Conservation (phyloP, 2,113 vertebrate species). For the Saiga tatarica region DNA sequence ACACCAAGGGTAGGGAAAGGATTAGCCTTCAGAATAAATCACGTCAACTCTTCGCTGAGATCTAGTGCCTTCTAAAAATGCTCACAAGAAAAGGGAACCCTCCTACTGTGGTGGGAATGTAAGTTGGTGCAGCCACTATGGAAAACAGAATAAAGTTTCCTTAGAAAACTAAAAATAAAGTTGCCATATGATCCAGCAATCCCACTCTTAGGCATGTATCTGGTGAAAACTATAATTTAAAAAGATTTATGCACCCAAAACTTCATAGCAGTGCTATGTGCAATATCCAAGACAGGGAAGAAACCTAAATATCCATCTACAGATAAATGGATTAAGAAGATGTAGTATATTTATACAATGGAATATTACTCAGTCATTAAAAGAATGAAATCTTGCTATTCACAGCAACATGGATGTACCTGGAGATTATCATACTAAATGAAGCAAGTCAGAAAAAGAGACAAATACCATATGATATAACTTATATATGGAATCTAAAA, state of each 20-base stretch:
- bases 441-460: not conserved
- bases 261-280: not conserved
- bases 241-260: not conserved
- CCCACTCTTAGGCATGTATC: not conserved
- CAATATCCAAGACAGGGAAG: not conserved
- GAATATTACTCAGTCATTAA: not conserved
- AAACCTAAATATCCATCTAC: not conserved
- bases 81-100: not conserved
- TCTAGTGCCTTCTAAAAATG: conserved; percentile 4
- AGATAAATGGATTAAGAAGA: not conserved
- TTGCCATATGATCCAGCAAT: not conserved
- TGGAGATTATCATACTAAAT: not conserved
- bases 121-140: not conserved
- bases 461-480: not conserved
- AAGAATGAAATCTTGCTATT: not conserved
- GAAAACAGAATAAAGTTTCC: not conserved
- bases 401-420: not conserved
- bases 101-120: not conserved
- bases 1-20: not conserved
- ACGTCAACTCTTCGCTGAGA: not conserved
- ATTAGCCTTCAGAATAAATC: not conserved
- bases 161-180: not conserved
- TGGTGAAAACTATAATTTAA: not conserved
- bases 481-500: not conserved
- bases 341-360: not conserved